Evolutionary conservation across 1,140 invertebrate genomes (phyloP).

Genomic region (Thaumetopoea pityocampa): DNA sequence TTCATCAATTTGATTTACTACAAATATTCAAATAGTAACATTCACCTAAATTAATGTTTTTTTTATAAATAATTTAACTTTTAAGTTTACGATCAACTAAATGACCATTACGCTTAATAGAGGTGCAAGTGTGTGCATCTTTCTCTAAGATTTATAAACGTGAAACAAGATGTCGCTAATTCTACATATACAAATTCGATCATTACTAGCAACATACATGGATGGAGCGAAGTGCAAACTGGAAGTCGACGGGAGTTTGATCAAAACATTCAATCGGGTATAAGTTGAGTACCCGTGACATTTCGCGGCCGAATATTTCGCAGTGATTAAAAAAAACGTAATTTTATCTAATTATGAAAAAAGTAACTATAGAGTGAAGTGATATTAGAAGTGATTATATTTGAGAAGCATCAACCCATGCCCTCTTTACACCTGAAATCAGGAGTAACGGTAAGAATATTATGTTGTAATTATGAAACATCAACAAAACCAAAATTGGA

Average conservation of each 20-base stretch:
- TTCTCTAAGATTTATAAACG: not conserved
- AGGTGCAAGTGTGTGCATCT: not conserved
- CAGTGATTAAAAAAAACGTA: constrained; percentile 32
- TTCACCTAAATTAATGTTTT: too few species aligned
- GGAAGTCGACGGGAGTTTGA: constrained; percentile 20
- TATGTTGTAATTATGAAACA: too few species aligned
- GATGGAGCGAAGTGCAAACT: too few species aligned
- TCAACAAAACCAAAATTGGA: too few species aligned
- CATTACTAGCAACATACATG: too few species aligned
- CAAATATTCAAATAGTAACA: too few species aligned
- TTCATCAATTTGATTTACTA: not conserved
- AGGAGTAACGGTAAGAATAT: constrained; percentile 71
- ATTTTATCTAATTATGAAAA: constrained; percentile 29
- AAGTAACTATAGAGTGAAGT: constrained; percentile 49
- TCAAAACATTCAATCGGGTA: constrained; percentile 64
- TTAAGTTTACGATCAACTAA: too few species aligned
- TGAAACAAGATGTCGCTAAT: constrained; percentile 26
- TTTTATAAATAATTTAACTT: too few species aligned
- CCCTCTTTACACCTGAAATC: constrained; percentile 70
- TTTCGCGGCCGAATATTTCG: constrained; percentile 57
- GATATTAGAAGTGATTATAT: constrained; percentile 29
- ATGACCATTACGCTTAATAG: not conserved
- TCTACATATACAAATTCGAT: constrained; percentile 31
- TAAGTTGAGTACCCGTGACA: constrained; percentile 48
- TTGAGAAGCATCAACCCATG: constrained; percentile 61